Base-by-base conservation (phyloP, 2,888 invertebrate genomes). In the Dasypogon diadema region DNA sequence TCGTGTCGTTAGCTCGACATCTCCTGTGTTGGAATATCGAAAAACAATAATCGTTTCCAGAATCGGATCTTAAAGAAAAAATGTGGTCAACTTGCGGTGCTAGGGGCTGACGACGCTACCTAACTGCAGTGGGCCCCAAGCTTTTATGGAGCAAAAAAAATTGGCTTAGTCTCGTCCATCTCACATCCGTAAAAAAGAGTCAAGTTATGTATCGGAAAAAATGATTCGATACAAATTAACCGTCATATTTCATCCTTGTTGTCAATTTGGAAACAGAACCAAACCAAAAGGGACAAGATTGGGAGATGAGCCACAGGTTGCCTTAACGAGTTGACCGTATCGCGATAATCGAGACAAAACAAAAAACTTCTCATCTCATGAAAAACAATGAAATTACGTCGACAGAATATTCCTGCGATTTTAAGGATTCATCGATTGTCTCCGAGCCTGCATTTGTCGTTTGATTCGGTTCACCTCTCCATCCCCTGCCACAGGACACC, bases 151-250 rank as follows among this genome's bases (percentile, higher is more conserved):
- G 12, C 37, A 26, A 70, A 70, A 70, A n/a, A 70, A 70, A 70
- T 70, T 34, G 65, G 2, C 24, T 54, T 30, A 34, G 51, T 16
- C 30, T 54, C 70, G 37, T 70, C 54, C 34, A 56, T 75, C 37
- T 54, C n/a, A 42, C 22, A 55, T 63, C 37, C 22, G 55, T 68
- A 37, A 58, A 75, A 72, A 76, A 76, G 76, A 68, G 48, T 68
- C 46, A 37, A 63, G 65, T 75, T 68, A 76, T 77, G 76, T 78
- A 73, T 78, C 68, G 56, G 73, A 78, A 79, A 77, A 79, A 79
- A 78, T 79, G 79, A 78, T 79, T 78, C 78, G 79, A 78, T 79
- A 79, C 79, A 79, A 79, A 79, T 79, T 79, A 79, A 79, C 79
- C 79, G 79, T 79, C 79, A 79, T 79, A 79, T 78, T 78, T 79